Base-by-base conservation (phyloP, 2,888 invertebrate species). In the Tetragonula carbonaria region DNA sequence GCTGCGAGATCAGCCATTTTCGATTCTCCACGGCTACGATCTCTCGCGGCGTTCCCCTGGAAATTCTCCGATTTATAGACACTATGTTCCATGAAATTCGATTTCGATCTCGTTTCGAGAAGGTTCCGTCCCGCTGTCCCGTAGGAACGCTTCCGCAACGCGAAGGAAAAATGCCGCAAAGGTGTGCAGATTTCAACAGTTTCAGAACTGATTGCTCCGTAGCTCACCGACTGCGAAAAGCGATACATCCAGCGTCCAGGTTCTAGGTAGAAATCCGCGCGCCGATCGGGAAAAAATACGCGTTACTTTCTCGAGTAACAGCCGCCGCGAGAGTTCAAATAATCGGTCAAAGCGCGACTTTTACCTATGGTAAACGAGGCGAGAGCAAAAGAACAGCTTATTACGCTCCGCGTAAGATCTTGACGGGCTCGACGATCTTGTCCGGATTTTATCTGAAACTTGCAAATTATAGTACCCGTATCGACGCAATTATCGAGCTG, bases 291-390 rank as follows among this genome's bases (percentile, higher is more conserved):
- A 33, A 63, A 78, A 65, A 79, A 74, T 59, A n/a, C 57, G 18
- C 14, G 50, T 51, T 18, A 70, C 70, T 82, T 78, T 82, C 74
- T 78, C 67, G 70, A 57, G 70, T 78, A 78, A 70, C 70, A 74
- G 70, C 71, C 51, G 16, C 23, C 13, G 45, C 18, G 18, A 62
- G 55, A 57, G 73, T n/a, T 53, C 53, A 80, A 72, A 80, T 80
- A 28, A 23, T 72, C 13, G 57, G 55, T 71, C 80, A 28, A 74
- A 74, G 62, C 38, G 38, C 55, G 23, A 81, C 73, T 81, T 78
- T 74, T 78, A 81, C 68, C 62, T 33, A 55, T 57, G 55, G 63
- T 70, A 74, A 70, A 51, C 55, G 63, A 62, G 50, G 18, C 59
- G 71, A 57, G 65, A 75, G 33, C 55, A 57, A 55, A 28, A 50